Conservation (phyloP, 1,140 invertebrate genomes). For the Pemphigus obesinymphae region DNA sequence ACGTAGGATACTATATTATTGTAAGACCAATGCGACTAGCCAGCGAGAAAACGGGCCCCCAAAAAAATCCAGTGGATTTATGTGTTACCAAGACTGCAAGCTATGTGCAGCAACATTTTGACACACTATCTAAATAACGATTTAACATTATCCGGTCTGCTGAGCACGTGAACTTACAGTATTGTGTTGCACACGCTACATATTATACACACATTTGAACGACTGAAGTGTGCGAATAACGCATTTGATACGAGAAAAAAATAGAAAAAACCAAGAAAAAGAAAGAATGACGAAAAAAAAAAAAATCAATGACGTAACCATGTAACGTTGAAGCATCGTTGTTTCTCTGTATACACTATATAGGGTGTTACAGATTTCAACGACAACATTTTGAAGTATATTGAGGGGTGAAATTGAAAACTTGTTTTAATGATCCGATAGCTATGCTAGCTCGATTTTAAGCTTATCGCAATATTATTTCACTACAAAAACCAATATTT, state of each 20-base stretch:
- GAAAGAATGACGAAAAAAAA: background rate
- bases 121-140: slow-evolving; percentile 31
- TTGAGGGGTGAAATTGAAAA: too few relatives aligned
- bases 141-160: slow-evolving; percentile 21
- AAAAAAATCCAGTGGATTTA: slow-evolving; percentile 20
- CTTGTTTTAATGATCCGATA: too few relatives aligned
- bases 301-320: slow-evolving; percentile 7
- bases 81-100: background rate
- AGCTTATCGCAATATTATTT: too few relatives aligned
- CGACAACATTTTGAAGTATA: too few relatives aligned
- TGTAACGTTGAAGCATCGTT: background rate
- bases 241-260: background rate
- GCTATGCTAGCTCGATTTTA: too few relatives aligned
- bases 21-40: slow-evolving; percentile 1
- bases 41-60: slow-evolving; percentile 18
- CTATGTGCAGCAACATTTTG: background rate
- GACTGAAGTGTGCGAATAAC: background rate
- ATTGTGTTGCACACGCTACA: background rate
- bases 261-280: background rate
- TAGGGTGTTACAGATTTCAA: too few relatives aligned
- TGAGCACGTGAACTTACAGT: background rate
- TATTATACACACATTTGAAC: background rate
- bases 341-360: too few relatives aligned
- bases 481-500: too few relatives aligned
- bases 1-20: background rate